These are phyloP conservation scores for Heterodera filipjevi DNA, from an alignment of 2,888 invertebrate species.

Conservation along the genomic window DNA sequence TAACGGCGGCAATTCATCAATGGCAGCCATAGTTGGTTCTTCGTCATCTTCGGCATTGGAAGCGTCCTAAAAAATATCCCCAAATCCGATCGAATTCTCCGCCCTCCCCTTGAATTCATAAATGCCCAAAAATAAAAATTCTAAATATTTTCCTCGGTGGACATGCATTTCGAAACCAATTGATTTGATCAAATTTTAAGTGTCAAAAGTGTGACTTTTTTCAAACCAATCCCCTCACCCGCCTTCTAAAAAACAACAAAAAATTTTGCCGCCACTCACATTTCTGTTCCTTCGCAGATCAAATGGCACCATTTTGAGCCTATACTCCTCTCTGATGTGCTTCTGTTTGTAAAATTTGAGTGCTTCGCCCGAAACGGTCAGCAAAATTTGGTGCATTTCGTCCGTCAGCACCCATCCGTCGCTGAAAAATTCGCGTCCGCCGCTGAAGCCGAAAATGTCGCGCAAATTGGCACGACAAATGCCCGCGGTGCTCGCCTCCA, in stretches of 20 bases:
- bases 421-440: slow-evolving; percentile 55
- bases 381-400: slow-evolving; percentile 57
- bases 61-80: slow-evolving; percentile 28
- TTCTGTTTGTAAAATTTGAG: slow-evolving; percentile 60
- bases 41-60: slow-evolving; percentile 41
- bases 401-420: slow-evolving; percentile 60
- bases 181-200: slow-evolving; percentile 11
- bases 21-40: slow-evolving; percentile 40
- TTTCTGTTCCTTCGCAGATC: slow-evolving; percentile 53
- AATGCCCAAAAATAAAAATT: not conserved
- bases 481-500: slow-evolving; percentile 46
- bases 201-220: not conserved
- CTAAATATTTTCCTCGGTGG: too few relatives aligned
- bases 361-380: slow-evolving; percentile 58
- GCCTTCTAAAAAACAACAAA: not conserved
- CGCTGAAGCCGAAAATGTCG: slow-evolving; percentile 50
- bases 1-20: slow-evolving; percentile 35
- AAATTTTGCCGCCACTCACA: slow-evolving; percentile 42
- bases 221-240: too few relatives aligned
- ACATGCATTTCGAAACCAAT: too few relatives aligned
- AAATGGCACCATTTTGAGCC: slow-evolving; percentile 57
- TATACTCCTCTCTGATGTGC: slow-evolving; percentile 52
- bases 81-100: not conserved
- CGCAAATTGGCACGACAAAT: slow-evolving; percentile 49
- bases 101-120: not conserved